Conservation (phyloP, 2,888 invertebrate genomes). For the Atethmia centrago region DNA sequence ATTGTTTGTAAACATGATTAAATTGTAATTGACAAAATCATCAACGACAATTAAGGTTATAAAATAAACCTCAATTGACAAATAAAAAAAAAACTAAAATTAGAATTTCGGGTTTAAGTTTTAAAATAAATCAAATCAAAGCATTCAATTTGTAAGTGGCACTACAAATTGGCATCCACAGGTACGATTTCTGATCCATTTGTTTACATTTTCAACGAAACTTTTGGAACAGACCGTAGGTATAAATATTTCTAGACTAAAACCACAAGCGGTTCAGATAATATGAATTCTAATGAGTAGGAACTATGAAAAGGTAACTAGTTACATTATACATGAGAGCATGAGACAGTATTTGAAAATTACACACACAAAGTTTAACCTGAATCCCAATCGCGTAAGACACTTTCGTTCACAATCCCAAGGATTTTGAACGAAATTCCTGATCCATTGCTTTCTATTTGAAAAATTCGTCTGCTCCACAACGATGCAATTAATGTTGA, state of each 20-base stretch:
- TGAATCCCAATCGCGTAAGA: no score
- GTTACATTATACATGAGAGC: not conserved
- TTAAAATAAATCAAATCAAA: not conserved
- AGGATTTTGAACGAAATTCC: no score
- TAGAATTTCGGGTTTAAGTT: not conserved
- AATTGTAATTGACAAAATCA: no score
- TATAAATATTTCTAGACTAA: not conserved
- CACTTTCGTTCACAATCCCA: no score
- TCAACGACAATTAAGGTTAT: no score
- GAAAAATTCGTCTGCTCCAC: no score
- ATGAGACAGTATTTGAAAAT: constrained; percentile 1
- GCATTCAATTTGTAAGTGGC: not conserved
- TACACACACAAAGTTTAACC: no score
- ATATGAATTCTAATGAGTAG: constrained; percentile 1
- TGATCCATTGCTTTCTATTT: no score
- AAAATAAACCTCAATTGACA: not conserved
- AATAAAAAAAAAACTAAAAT: not conserved
- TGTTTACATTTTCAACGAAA: not conserved
- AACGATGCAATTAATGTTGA: no score
- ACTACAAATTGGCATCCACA: not conserved
- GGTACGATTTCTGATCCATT: not conserved
- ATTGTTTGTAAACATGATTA: no score
- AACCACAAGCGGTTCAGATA: not conserved
- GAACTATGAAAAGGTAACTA: not conserved
- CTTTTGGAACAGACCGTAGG: not conserved